Conservation (phyloP, 2,113 vertebrate species). For the Riparia riparia region DNA sequence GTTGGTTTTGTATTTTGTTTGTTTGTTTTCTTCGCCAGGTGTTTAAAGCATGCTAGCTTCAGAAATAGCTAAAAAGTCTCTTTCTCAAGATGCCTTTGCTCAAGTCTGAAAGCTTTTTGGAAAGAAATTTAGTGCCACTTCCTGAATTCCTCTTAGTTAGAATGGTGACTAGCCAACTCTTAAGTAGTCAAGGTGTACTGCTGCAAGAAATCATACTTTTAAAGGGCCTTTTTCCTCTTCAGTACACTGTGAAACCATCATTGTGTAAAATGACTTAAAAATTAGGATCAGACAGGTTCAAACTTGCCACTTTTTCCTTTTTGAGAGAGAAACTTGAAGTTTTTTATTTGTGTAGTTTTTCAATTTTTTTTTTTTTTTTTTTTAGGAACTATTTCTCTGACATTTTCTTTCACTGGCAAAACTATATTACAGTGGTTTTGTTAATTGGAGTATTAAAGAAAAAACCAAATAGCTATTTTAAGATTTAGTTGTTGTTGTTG, state of each 20-base stretch:
- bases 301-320: not conserved
- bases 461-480: not conserved
- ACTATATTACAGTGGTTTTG: not conserved
- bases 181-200: not conserved
- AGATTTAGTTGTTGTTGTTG: not conserved
- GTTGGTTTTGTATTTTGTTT: not conserved
- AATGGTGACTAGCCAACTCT: not conserved
- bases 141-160: not conserved
- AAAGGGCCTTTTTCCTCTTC: not conserved
- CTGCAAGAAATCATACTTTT: not conserved
- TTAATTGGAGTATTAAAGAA: not conserved
- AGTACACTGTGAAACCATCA: not conserved
- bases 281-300: not conserved
- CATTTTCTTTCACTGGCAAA: not conserved
- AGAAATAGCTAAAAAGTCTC: not conserved
- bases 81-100: not conserved
- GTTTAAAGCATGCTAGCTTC: not conserved
- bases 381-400: not conserved
- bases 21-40: not conserved
- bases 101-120: not conserved
- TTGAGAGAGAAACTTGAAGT: not conserved
- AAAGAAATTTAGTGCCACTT: not conserved
- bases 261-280: not conserved
- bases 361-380: not conserved
- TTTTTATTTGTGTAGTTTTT: not conserved